Evolutionary conservation across 2,888 invertebrate species (phyloP), one percentile per base, ranked within the genome.

Genomic region (Amphipoea oculea): DNA sequence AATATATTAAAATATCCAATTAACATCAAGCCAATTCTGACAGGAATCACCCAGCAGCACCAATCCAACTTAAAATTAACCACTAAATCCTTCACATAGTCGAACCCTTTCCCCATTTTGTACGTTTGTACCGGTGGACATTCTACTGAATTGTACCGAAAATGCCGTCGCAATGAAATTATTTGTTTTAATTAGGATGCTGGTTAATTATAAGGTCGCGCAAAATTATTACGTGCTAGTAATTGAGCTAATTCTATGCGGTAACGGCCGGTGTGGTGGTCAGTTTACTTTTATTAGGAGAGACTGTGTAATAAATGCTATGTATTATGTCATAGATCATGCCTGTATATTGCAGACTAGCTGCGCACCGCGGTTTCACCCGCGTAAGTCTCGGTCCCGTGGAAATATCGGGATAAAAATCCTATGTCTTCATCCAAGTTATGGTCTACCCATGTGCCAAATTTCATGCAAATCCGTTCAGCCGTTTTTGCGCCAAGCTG

Each of bases 141-240:
- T 80, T 73, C 81, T 76, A 89, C 73, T 78, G 83, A 84, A 83
- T 86, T 85, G 83, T 86, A 84, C 84, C 82, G 11, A 90, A 89
- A 86, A 81, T 78, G 66, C 17, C 76, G 60, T 51, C 78, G 67
- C 82, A 75, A 89, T 88, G 87, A 89, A 90, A 88, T 86, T 89
- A 89, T 83, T 80, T 86, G 81, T 80, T 78, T 79, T 95, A 95
- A 95, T 95, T 92, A 95, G 95, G 95, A 96, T 93, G 94, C 86
- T 51, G 76, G 80, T 90, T 88, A 94, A 94, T 94, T 92, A 81
- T 74, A 93, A 94, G 95, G 95, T 92, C 94, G 90, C 86, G 88
- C 86, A 86, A 87, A 90, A 89, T 90, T 89, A 91, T 90, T 86
- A 86, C 78, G 83, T 85, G 86, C 76, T 87, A 88, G 83, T 91